phyloP scores from a whole-genome alignment of 2,113 vertebrate genomes.

The Charina bottae region DNA sequence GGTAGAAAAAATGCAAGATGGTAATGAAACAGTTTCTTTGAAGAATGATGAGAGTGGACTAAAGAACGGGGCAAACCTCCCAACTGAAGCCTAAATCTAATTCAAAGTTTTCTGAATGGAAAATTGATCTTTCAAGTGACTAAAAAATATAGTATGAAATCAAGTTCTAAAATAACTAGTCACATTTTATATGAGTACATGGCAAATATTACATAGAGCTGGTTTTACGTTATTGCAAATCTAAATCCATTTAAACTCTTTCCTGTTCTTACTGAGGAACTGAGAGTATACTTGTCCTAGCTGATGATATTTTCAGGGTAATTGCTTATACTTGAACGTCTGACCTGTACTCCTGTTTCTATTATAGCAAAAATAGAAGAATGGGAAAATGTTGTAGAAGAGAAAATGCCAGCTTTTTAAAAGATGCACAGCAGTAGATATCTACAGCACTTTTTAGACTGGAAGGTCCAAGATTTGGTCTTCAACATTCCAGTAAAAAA shows the following conservation, averaged over 20 bases:
- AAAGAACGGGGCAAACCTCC: slow-evolving; percentile 52
- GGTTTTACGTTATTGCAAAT: not conserved
- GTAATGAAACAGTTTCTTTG: slow-evolving; percentile 50
- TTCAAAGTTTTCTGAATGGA: not conserved
- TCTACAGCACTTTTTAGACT: not conserved
- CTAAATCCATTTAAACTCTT: not conserved
- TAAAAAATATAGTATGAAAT: slow-evolving; percentile 28
- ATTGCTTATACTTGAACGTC: not conserved
- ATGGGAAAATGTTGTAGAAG: not conserved
- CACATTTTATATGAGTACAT: not conserved
- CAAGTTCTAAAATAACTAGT: slow-evolving; percentile 4
- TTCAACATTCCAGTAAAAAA: not conserved
- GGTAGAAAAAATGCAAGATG: slow-evolving; percentile 44
- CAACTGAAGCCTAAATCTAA: slow-evolving; percentile 48
- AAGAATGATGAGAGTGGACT: slow-evolving; percentile 39
- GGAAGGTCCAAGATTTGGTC: not conserved
- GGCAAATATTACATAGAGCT: not conserved
- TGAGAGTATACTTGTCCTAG: not conserved
- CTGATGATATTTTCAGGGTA: not conserved
- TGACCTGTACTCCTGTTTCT: not conserved
- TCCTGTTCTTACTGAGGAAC: not conserved
- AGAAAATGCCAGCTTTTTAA: not conserved
- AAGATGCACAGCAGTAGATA: not conserved
- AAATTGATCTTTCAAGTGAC: slow-evolving; percentile 30
- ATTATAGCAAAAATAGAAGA: not conserved